These are phyloP conservation scores for Digitonthophagus gazella DNA, from an alignment of 2,888 invertebrate genomes.

Conservation along the genomic window DNA sequence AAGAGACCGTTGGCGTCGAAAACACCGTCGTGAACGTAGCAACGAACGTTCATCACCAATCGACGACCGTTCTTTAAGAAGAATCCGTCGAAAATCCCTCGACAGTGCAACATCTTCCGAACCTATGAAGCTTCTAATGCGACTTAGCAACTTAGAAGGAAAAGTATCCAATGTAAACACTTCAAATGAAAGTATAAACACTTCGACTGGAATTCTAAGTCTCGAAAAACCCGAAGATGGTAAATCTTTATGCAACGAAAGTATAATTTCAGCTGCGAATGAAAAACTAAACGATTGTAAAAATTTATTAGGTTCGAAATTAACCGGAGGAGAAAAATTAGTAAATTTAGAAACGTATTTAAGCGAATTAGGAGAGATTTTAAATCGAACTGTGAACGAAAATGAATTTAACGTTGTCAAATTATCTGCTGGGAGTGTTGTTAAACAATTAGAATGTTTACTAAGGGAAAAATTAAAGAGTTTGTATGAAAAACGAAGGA, in stretches of 20 bases:
- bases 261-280: conserved; percentile 51
- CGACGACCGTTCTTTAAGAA: conserved; percentile 56
- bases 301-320: conserved; percentile 61
- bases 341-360: conserved; percentile 65
- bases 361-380: conserved; percentile 61
- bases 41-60: conserved; percentile 45
- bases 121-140: conserved; percentile 76
- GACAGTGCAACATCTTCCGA: conserved; percentile 77
- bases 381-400: conserved; percentile 50
- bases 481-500: conserved; percentile 65
- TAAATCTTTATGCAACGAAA: conserved; percentile 37
- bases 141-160: conserved; percentile 73
- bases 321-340: conserved; percentile 62
- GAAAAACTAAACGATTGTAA: conserved; percentile 69
- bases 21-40: conserved; percentile 54
- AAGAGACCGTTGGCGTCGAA: conserved; percentile 48
- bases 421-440: conserved; percentile 60
- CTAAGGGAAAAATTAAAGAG: conserved; percentile 68
- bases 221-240: conserved; percentile 48
- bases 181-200: conserved; percentile 60
- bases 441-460: conserved; percentile 65
- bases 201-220: conserved; percentile 39
- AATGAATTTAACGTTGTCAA: conserved; percentile 56
- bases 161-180: conserved; percentile 67
- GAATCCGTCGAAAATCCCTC: conserved; percentile 70